Base-by-base conservation (phyloP, 2,797 vertebrate genomes). In the Semotilus atromaculatus region DNA sequence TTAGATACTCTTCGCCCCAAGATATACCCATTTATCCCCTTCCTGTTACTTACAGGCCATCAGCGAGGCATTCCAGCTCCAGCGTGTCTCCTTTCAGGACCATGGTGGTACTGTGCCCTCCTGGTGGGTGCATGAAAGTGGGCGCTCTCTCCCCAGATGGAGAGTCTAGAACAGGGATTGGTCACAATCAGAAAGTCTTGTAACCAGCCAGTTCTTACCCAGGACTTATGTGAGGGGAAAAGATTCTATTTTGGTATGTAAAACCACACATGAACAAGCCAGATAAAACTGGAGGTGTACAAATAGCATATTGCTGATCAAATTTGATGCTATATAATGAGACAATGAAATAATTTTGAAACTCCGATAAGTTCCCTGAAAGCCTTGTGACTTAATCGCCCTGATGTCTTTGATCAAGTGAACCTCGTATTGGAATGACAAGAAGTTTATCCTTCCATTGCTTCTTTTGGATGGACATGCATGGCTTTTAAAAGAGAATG, bases 61-160 rank as follows among this genome's bases (percentile, higher is more conserved):
- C 97, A n/a, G 98, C 97, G 0, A 99, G 96, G 93, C 98, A 99
- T 83, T 99, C 97, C 87, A 99, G 92, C 64, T 96, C 93, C 86
- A 99, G 95, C 55, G 95, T 94, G 79, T 97, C 95, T 91, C 97
- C 97, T 93, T 94, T 95, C 86, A 99, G 92, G 76, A 97, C 98
- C 89, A 96, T 97, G 89, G 96, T 94, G 90, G 92, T 96, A 93
- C 98, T 99, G 88, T 92, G 92, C 62, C 90, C 71, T 31, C 97
- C 97, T 36, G 91, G 84, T 78, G 98, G 98, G 79, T 93, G 91
- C 92, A 99, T 94, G 93, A 99, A 97, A 76, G 90, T 89, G 29
- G 98, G 98, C 1, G 86, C 92, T 10, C 97, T 96, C 88, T 97
- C 96, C 67, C 91, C 96, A 51, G 92, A 90, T 81, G 96, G 95